These are phyloP conservation scores for Alloplasta piceator DNA, from an alignment of 2,888 invertebrate genomes.

Conservation along the genomic window DNA sequence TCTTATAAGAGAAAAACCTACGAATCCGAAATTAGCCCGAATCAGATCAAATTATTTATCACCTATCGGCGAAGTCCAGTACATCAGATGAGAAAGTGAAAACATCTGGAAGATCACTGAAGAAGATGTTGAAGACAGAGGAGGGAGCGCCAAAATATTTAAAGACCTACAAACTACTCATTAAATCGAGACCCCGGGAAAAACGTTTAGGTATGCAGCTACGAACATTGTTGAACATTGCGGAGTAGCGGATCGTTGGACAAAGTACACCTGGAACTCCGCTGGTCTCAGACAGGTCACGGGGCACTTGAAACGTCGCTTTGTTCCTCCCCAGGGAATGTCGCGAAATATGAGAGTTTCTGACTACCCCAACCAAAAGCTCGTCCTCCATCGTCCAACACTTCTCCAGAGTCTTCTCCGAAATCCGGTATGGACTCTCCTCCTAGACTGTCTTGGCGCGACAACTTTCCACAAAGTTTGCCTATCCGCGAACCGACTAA, in stretches of 20 bases:
- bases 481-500: constrained; percentile 68
- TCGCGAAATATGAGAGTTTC: constrained; percentile 73
- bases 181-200: constrained; percentile 43
- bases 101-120: constrained; percentile 25
- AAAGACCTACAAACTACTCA: constrained; percentile 27
- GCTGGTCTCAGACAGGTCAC: constrained; percentile 14
- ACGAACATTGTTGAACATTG: constrained; percentile 47
- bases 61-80: too few relatives aligned
- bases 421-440: constrained; percentile 23
- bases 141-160: background rate
- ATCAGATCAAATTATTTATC: too few relatives aligned
- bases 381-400: constrained; percentile 1
- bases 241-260: constrained; percentile 42
- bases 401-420: constrained; percentile 25
- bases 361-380: constrained; percentile 36
- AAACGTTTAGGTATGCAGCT: constrained; percentile 35
- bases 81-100: background rate
- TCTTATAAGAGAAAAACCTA: too few relatives aligned
- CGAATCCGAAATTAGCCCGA: too few relatives aligned
- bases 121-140: background rate
- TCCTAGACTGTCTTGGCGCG: constrained; percentile 21
- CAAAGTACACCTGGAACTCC: constrained; percentile 63
- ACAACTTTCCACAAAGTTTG: constrained; percentile 69
- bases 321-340: constrained; percentile 66
- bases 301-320: constrained; percentile 58